phyloP scores from a whole-genome alignment of 2,113 vertebrate species.

The Dolichallabes microphthalmus region DNA sequence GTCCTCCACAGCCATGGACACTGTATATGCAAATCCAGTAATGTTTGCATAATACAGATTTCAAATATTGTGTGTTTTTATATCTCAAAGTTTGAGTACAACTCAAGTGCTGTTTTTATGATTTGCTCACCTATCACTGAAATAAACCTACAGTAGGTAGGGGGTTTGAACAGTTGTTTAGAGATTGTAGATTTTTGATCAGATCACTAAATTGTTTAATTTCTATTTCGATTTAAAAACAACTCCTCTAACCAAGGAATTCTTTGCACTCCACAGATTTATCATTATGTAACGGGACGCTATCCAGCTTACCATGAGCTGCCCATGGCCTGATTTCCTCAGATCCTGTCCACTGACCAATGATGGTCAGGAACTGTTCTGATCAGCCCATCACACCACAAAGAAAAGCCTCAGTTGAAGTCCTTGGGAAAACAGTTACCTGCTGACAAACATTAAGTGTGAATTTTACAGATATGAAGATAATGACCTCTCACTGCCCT shows the following conservation, averaged over 20 bases:
- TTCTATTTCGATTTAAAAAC: background rate
- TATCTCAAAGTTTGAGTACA: background rate
- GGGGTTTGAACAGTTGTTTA: background rate
- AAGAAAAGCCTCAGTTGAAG: background rate
- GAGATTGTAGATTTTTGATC: background rate
- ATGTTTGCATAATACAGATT: background rate
- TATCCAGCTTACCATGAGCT: constrained; percentile 85
- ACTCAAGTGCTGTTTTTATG: background rate
- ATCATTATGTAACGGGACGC: constrained; percentile 87
- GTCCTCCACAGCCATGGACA: background rate
- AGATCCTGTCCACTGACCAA: background rate
- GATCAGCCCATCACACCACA: background rate
- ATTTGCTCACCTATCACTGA: background rate
- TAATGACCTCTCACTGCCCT: background rate
- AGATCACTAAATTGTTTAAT: background rate
- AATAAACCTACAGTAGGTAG: background rate
- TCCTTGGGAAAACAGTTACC: background rate
- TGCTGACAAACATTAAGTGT: background rate
- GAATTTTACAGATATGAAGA: background rate
- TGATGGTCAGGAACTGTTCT: background rate
- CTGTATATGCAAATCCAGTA: background rate
- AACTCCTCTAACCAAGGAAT: background rate
- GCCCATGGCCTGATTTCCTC: constrained; percentile 78
- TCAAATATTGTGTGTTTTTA: background rate
- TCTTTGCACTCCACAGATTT: constrained; percentile 77